Evolutionary conservation across 2,888 invertebrate genomes (phyloP).

Genomic region (Andricus curvator): DNA sequence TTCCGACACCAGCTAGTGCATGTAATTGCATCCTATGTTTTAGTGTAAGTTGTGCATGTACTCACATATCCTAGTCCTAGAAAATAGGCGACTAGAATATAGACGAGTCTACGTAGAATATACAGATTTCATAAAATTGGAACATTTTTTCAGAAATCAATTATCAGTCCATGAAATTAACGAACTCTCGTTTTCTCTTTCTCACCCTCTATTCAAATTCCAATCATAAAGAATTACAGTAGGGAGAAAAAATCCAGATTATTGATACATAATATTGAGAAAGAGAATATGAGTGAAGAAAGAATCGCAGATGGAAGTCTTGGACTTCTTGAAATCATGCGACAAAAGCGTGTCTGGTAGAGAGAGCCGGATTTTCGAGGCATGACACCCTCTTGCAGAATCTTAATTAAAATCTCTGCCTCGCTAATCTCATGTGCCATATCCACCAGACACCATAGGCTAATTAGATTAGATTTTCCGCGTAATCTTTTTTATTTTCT

Average conservation of each 20-base stretch:
- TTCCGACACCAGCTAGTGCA: background rate
- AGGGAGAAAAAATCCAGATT: background rate
- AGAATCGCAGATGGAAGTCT: background rate
- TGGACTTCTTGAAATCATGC: slow-evolving; percentile 1
- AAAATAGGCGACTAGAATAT: background rate
- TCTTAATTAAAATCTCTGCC: slow-evolving; percentile 71
- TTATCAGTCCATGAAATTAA: background rate
- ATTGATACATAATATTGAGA: background rate
- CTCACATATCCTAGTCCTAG: background rate
- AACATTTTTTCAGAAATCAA: background rate
- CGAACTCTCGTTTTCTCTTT: background rate
- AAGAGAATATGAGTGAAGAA: slow-evolving; percentile 7
- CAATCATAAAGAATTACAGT: background rate
- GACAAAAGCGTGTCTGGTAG: slow-evolving; percentile 33
- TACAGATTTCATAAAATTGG: background rate
- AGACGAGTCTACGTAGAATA: slow-evolving; percentile 1
- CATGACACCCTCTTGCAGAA: slow-evolving; percentile 54
- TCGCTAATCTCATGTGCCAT: slow-evolving; percentile 63
- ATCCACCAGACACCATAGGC: slow-evolving; percentile 63
- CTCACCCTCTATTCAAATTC: background rate
- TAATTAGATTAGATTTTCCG: slow-evolving; percentile 69
- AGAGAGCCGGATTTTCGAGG: slow-evolving; percentile 47
- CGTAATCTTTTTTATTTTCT: slow-evolving; percentile 52
- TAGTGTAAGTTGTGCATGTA: slow-evolving; percentile 8
- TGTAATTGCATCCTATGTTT: slow-evolving; percentile 5